Evolutionary conservation across 2,113 vertebrate species (phyloP).

Genomic region (Muscicapa adusta): DNA sequence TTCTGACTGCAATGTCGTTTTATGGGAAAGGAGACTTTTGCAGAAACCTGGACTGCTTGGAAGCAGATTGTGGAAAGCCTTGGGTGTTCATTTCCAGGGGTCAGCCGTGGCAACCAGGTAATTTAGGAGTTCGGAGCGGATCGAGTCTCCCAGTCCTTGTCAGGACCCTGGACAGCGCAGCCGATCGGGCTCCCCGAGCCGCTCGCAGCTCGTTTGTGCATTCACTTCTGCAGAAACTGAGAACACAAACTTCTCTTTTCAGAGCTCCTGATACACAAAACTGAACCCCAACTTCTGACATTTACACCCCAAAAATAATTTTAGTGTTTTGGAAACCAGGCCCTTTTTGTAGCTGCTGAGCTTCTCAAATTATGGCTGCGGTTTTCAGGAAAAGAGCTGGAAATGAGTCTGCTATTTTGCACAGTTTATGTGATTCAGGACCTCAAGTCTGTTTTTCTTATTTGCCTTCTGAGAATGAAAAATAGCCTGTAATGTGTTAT

Average conservation of each 20-base stretch:
- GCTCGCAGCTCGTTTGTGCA: accelerated
- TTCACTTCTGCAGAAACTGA: accelerated
- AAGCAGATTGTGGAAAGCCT: not conserved
- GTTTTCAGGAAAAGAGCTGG: not conserved
- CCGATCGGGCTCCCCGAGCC: accelerated
- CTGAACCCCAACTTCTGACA: accelerated
- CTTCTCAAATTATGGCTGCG: not conserved
- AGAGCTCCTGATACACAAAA: not conserved
- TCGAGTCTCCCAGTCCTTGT: accelerated
- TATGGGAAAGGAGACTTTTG: not conserved
- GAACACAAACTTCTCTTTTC: not conserved
- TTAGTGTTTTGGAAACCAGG: not conserved
- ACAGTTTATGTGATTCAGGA: not conserved
- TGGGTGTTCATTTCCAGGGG: not conserved
- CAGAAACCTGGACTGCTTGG: not conserved
- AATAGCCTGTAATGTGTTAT: not conserved
- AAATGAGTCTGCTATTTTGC: not conserved
- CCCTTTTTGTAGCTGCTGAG: not conserved
- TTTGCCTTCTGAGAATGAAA: conserved; percentile 33
- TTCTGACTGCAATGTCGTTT: not conserved
- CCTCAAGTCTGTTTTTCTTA: not conserved
- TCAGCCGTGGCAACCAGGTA: accelerated
- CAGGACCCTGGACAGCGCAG: not conserved
- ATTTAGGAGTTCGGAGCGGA: accelerated
- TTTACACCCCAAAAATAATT: not conserved